phyloP scores from a whole-genome alignment of 2,888 invertebrate species.

The Drosophila anomalata region DNA sequence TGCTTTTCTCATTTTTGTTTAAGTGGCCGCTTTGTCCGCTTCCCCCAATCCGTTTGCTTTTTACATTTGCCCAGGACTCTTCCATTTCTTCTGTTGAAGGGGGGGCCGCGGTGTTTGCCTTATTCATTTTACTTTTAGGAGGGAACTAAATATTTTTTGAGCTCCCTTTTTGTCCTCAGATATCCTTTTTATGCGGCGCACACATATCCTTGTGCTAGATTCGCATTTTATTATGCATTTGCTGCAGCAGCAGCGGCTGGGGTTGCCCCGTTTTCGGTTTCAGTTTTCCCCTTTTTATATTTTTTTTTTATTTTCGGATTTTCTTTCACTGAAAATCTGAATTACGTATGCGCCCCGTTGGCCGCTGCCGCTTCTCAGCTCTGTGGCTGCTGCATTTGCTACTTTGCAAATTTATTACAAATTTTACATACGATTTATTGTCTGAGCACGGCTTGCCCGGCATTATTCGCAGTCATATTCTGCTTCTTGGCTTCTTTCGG shows the following conservation, averaged over 20 bases:
- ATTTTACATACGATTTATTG: conserved; percentile 78
- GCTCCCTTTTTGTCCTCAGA: conserved; percentile 37
- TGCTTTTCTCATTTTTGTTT: conserved; percentile 51
- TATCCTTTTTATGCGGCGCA: conserved; percentile 30
- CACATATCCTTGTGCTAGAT: conserved; percentile 60
- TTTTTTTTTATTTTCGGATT: conserved; percentile 3
- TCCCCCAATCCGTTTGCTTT: conserved; percentile 37
- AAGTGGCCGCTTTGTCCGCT: conserved; percentile 42
- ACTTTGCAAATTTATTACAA: conserved; percentile 75
- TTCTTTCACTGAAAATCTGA: conserved; percentile 43
- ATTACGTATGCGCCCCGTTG: conserved; percentile 70
- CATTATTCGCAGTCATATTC: conserved; percentile 48
- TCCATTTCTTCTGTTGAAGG: neutral
- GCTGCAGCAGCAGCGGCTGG: conserved; percentile 46
- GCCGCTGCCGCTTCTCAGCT: conserved; percentile 44
- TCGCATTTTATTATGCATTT: conserved; percentile 70
- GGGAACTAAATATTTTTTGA: conserved; percentile 35
- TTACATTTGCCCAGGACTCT: conserved; percentile 23
- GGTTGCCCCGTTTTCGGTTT: conserved; percentile 15
- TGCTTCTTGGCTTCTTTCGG: conserved; percentile 19
- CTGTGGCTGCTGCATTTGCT: conserved; percentile 68
- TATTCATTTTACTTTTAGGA: conserved; percentile 40
- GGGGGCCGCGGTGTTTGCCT: conserved; percentile 32
- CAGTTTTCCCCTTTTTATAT: no score
- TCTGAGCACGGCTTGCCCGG: conserved; percentile 57